Percentiles rank a stretch among this genome's conserved stretches.
phyloP scores from a whole-genome alignment of 2,113 vertebrate genomes.

The Porphyrio hochstetteri region DNA sequence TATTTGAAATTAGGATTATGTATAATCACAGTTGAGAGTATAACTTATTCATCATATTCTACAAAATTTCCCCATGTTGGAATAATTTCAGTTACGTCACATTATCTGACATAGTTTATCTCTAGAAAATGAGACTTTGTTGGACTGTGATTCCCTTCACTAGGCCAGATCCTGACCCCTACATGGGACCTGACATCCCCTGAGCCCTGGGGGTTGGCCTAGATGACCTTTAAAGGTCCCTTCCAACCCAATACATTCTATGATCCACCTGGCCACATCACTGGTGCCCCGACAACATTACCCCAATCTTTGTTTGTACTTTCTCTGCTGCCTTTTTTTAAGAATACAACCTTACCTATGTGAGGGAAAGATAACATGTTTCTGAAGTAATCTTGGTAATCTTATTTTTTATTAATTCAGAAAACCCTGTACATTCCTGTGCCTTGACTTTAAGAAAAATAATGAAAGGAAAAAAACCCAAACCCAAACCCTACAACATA shows the following conservation, averaged over 20 bases:
- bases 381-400: background rate
- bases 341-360: accelerated
- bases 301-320: background rate
- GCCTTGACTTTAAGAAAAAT: background rate
- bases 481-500: too few species aligned
- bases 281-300: accelerated
- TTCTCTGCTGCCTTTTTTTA: background rate
- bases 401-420: background rate
- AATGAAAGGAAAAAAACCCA: background rate
- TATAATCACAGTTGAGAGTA: background rate
- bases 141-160: background rate
- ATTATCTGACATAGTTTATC: background rate
- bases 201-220: too few species aligned
- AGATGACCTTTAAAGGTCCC: too few species aligned
- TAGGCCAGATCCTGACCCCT: background rate
- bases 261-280: background rate
- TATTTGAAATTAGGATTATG: background rate
- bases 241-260: too few species aligned
- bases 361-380: background rate
- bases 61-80: background rate
- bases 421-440: background rate
- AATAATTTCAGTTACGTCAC: background rate
- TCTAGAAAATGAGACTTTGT: background rate
- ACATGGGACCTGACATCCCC: background rate
- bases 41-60: background rate